Evolutionary conservation across 2,797 vertebrate species (phyloP), one percentile per base, ranked within the genome.

Genomic region (Neostethus bicornis): DNA sequence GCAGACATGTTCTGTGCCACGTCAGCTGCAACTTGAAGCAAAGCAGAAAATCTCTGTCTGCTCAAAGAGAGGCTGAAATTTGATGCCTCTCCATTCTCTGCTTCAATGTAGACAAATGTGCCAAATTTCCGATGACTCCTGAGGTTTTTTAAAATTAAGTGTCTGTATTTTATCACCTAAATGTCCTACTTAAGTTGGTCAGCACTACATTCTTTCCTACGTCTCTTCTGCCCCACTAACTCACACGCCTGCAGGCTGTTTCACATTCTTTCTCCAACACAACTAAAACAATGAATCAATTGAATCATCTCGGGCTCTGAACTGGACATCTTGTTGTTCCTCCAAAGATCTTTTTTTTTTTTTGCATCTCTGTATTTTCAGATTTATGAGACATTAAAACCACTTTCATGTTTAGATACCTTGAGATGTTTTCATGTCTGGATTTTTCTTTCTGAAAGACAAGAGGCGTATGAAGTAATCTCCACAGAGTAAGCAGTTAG

Each of bases 361-460:
- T 58, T 43, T 37, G 7, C 51, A 53, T 54, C 41, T 54, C 29
- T 63, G 38, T 48, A 31, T 50, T 65, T 65, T 55, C 5, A 72
- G 25, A 51, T 80, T 81, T 75, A 43, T 79, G 50, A 71, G 44
- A 73, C 51, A 68, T 39, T 25, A 75, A 64, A 69, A 66, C 70
- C 1, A 65, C 64, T 77, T 77, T 78, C 70, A 62, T 83, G 70
- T 80, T 84, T 77, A 86, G 86, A 93, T 96, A 96, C 96, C 95
- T 96, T 93, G 87, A 87, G 91, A 93, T 70, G 87, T 88, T 95
- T 94, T 93, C 90, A 86, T 92, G 90, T 94, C 95, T 96, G 93
- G 81, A 88, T 93, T 95, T 95, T 97, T 96, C 95, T 94, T 94
- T 97, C 96, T 98, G 96, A 95, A 98, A 97, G 92, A 97, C 92